Percentiles rank a stretch among this genome's conserved stretches.
These are phyloP conservation scores for Tigriopus californicus DNA, from an alignment of 2,888 invertebrate species.

Conservation along the genomic window DNA sequence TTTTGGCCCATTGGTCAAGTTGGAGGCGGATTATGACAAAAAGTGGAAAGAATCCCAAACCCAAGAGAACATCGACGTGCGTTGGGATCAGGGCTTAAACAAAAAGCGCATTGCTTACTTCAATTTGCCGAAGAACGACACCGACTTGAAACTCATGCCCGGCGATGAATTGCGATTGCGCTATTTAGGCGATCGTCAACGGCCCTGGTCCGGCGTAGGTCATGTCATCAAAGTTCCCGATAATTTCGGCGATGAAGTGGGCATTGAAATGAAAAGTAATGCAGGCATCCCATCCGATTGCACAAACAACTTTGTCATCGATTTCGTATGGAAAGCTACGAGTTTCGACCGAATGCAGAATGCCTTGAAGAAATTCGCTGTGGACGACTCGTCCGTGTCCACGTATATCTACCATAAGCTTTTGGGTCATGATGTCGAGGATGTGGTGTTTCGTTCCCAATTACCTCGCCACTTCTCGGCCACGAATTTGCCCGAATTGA, in stretches of 20 bases:
- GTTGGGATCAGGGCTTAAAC: conserved; percentile 96
- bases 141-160: conserved; percentile 70
- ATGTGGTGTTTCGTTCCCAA: conserved; percentile 71
- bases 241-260: conserved; percentile 94
- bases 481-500: conserved; percentile 89
- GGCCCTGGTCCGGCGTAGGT: conserved; percentile 92
- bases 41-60: conserved; percentile 93
- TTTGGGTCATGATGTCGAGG: conserved; percentile 67
- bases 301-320: conserved; percentile 86
- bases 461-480: conserved; percentile 93
- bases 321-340: conserved; percentile 98
- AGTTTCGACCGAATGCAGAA: conserved; percentile 94
- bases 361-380: conserved; percentile 81
- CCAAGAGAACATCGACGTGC: conserved; percentile 90
- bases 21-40: conserved; percentile 97
- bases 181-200: conserved; percentile 77
- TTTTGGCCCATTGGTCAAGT: conserved; percentile 84
- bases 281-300: conserved; percentile 82
- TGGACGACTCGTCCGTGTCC: conserved; percentile 88
- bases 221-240: conserved; percentile 70
- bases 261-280: conserved; percentile 80
- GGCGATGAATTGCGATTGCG: conserved; percentile 88
- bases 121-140: conserved; percentile 87
- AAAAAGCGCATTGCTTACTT: conserved; percentile 97
- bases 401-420: conserved; percentile 93